phyloP scores from a whole-genome alignment of 2,797 vertebrate species.

The Dermochelys coriacea region DNA sequence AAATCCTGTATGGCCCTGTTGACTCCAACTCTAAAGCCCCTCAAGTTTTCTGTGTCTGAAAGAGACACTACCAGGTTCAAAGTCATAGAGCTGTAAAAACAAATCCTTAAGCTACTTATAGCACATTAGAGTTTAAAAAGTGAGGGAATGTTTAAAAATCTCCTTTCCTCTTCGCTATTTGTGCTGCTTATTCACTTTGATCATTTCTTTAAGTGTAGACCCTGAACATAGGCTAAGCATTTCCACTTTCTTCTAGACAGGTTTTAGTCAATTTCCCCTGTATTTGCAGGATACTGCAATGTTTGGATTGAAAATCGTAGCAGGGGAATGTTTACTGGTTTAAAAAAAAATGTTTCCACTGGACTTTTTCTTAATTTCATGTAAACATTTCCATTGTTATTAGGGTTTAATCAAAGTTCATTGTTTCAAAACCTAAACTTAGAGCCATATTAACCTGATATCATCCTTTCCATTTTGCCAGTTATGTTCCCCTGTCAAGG shows the following conservation, averaged over 20 bases:
- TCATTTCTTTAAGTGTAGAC: background rate
- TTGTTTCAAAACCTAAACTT: slow-evolving; percentile 21
- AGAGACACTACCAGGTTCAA: slow-evolving; percentile 44
- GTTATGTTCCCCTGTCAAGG: background rate
- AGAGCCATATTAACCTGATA: background rate
- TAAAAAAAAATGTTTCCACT: background rate
- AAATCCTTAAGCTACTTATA: slow-evolving; percentile 31
- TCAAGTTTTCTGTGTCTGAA: slow-evolving; percentile 9
- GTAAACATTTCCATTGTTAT: background rate
- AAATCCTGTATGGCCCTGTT: background rate
- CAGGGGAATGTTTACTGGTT: slow-evolving; percentile 9
- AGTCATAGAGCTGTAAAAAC: slow-evolving; percentile 25
- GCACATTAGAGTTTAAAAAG: rapidly evolving
- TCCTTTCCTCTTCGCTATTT: slow-evolving; percentile 43
- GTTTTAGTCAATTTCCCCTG: slow-evolving; percentile 38
- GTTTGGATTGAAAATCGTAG: slow-evolving; percentile 33
- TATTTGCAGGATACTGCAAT: slow-evolving; percentile 65
- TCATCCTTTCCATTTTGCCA: background rate
- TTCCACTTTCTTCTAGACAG: slow-evolving; percentile 49
- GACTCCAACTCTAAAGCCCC: background rate
- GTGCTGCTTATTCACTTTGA: background rate
- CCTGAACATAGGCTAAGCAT: slow-evolving; percentile 42
- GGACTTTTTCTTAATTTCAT: slow-evolving; percentile 13
- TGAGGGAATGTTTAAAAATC: background rate
- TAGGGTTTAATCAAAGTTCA: slow-evolving; percentile 36